Base-by-base conservation (phyloP, 1,140 invertebrate species). In the Caenorhabditis remanei region DNA sequence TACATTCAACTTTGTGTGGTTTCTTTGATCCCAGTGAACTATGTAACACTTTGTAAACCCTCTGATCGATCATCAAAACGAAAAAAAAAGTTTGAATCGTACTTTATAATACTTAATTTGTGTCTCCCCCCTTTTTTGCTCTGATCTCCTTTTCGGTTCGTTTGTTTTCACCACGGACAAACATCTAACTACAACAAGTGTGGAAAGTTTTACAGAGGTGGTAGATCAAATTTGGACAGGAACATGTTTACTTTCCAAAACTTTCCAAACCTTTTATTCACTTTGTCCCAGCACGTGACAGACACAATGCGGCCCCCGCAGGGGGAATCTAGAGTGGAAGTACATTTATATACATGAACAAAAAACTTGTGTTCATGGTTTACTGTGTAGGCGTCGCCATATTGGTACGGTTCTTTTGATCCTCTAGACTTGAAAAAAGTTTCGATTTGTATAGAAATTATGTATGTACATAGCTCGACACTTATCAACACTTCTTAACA, bases 371-470 rank as follows among this genome's bases (percentile, higher is more conserved):
- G 53, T 79, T 79, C 55, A 19, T 79, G 71, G 32, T 32, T 46
- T 8, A 19, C 14, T 63, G 61, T 63, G 65, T 71, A 46, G 71
- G 71, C 71, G 71, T 32, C n/a, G n/a, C n/a, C n/a, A n/a, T n/a
- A 14, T 79, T 79, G 71, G 71, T 79, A 24, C 46, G 71, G 71
- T 79, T 79, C 71, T 79, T 50, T 79, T 79, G 71, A 79, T 79
- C 46, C 21, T 79, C 46, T 79, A 71, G 65, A 3, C 41, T 71
- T 9, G 19, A 71, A 16, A 43, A 32, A 19, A 2, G 6, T 46
- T 16, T 46, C 46, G 11, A 32, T 8, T 65, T 65, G 21, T 9
- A 40, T 4, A 8, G 9, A 40, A 32, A n/a, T 8, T 19, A 24
- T 79, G 46, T 79, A 50, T 48, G 46, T 50, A 79, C 71, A 79